Base-by-base conservation (phyloP, 1,140 invertebrate species). In the Drosophila suzukii region DNA sequence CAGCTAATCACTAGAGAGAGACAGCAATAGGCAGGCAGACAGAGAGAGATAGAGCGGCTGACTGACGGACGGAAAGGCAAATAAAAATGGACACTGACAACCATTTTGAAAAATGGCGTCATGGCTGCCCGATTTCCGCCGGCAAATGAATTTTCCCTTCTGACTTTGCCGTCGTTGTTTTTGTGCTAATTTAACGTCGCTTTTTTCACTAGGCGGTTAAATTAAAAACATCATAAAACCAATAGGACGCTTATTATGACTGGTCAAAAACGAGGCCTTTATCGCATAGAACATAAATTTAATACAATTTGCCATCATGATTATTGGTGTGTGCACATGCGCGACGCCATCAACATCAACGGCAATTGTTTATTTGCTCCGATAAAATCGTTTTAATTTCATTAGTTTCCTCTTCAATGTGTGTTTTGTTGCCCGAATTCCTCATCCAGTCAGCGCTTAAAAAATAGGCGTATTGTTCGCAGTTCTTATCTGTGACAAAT, bases 71-170 rank as follows among this genome's bases (percentile, higher is more conserved):
- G 27, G 49, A 51, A 67, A 44, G 27, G 51, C 66, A 62, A 46
- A 68, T 63, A 73, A 70, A 58, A 74, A 34, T 50, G 56, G 57
- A 63, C 61, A 61, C 60, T 17, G 36, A 57, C 43, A 49, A 15
- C 55, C 66, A 82, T 72, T 85, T 88, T 86, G 78, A 86, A 81
- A 86, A 75, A 75, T 86, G 74, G 78, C 82, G 78, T 85, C 82
- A 85, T 60, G 82, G 82, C 71, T 81, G 78, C 65, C 70, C 65
- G 78, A 86, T 81, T 85, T 78, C 83, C 83, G 81, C 30, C 68
- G 61, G 68, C 66, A 75, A 84, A 79, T 83, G 65, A 82, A 71
- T 82, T 79, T 72, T 61, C 43, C 50, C 67, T 51, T 74, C 56
- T 75, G 62, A 62, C 75, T 75, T 34, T 20, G 70, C 43, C 61